Evolutionary conservation across 2,113 vertebrate genomes (phyloP).

Genomic region (Rhinogobius similis): DNA sequence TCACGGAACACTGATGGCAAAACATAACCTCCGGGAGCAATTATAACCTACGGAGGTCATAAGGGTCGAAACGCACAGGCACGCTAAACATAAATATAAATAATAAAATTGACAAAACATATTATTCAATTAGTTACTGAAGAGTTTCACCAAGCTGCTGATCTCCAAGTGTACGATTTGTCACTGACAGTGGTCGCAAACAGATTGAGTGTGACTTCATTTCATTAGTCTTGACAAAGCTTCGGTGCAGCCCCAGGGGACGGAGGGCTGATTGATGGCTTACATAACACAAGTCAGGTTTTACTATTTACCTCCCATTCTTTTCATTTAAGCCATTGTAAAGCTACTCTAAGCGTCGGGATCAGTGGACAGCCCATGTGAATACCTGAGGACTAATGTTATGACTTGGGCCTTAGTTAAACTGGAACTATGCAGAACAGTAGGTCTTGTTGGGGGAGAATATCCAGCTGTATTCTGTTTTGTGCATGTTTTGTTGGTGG

Average conservation of each 20-base stretch:
- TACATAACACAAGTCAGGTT: constrained; percentile 7
- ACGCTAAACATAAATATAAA: constrained; percentile 6
- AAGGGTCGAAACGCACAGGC: neutral
- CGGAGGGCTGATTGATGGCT: constrained; percentile 2
- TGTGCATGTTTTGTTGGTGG: neutral
- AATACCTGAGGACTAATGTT: constrained; percentile 1
- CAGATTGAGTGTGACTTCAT: constrained; percentile 1
- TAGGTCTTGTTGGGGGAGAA: neutral
- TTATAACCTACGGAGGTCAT: neutral
- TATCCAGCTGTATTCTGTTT: neutral
- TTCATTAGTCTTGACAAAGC: constrained; percentile 5
- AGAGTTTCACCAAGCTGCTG: constrained; percentile 1
- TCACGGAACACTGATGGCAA: neutral
- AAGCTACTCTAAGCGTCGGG: neutral
- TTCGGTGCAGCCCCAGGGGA: constrained; percentile 1
- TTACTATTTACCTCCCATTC: neutral
- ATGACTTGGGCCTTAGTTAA: neutral
- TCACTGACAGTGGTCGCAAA: constrained; percentile 1
- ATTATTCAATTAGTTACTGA: constrained; percentile 3
- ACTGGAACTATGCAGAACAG: neutral
- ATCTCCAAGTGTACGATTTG: neutral
- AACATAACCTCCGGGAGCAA: neutral
- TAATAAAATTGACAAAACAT: constrained; percentile 2
- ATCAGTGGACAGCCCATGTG: constrained; percentile 1
- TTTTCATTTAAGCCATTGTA: neutral